These are phyloP conservation scores for Sclerodermus sp. DNA, from an alignment of 2,888 invertebrate species.

Conservation along the genomic window DNA sequence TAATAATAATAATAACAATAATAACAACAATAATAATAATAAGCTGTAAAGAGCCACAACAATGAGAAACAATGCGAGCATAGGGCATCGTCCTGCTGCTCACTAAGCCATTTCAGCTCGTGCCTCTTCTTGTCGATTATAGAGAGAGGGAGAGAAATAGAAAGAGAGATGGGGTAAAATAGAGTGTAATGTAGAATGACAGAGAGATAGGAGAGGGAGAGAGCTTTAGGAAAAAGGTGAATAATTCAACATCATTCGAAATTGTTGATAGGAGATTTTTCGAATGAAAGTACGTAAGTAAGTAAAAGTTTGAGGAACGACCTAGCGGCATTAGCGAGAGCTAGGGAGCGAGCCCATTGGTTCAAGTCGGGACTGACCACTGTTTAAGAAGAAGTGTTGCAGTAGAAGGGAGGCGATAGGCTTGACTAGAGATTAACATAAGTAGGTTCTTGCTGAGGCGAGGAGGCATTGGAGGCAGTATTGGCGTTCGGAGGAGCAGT, in stretches of 20 bases:
- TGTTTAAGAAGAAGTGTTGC: constrained; percentile 59
- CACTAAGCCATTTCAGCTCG: constrained; percentile 36
- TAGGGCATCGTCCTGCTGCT: constrained; percentile 43
- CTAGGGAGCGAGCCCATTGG: constrained; percentile 41
- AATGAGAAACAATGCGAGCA: constrained; percentile 59
- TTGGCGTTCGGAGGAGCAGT: constrained; percentile 64
- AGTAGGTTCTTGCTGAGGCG: constrained; percentile 77
- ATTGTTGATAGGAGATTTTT: too few relatives aligned
- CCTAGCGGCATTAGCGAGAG: constrained; percentile 43
- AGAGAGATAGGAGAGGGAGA: too few relatives aligned
- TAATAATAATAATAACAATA: constrained; percentile 14
- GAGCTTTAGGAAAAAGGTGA: too few relatives aligned
- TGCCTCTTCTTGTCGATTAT: too few relatives aligned
- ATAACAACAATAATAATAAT: constrained; percentile 48
- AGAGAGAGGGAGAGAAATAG: neutral
- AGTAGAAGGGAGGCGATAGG: constrained; percentile 59
- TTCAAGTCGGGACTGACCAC: constrained; percentile 58
- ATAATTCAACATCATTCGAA: too few relatives aligned
- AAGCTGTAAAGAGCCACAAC: constrained; percentile 59
- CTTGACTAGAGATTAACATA: constrained; percentile 89
- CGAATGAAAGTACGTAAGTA: neutral
- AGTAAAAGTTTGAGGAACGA: too few relatives aligned
- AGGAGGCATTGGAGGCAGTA: constrained; percentile 60
- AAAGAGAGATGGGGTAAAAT: neutral
- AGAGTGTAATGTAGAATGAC: too few relatives aligned